Evolutionary conservation across 2,888 invertebrate species (phyloP).

Genomic region (Meliscaeva auricollis): DNA sequence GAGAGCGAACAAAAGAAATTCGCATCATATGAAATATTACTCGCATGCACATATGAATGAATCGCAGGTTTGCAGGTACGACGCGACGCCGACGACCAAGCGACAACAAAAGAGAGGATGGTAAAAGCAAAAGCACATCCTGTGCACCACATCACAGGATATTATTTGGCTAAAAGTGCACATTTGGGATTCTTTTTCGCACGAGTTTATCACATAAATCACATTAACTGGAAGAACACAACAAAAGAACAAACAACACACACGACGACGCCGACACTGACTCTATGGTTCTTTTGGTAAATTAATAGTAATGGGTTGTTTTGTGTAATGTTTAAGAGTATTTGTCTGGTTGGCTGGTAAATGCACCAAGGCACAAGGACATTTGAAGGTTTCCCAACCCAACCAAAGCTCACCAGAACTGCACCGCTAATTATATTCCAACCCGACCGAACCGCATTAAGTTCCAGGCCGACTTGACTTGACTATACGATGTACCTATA

Average conservation of each 20-base stretch:
- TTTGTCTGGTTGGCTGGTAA: conserved; percentile 26
- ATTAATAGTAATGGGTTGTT: conserved; percentile 66
- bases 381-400: conserved; percentile 48
- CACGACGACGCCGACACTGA: neutral
- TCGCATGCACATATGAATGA: conserved; percentile 40
- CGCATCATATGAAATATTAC: conserved; percentile 34
- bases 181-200: conserved; percentile 56
- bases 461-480: conserved; percentile 13
- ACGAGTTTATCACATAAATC: conserved; percentile 61
- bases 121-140: conserved; percentile 23
- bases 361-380: conserved; percentile 38
- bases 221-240: conserved; percentile 50
- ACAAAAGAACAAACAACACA: conserved; percentile 1
- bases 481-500: neutral
- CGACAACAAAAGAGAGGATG: neutral
- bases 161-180: conserved; percentile 63
- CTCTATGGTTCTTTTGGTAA: conserved; percentile 26
- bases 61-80: neutral
- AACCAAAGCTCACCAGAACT: conserved; percentile 23
- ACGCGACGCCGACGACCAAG: neutral
- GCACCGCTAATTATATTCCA: conserved; percentile 58
- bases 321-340: conserved; percentile 12
- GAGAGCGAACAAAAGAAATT: conserved; percentile 20
- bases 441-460: conserved; percentile 45
- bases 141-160: conserved; percentile 36